Base-by-base conservation (phyloP, 2,797 vertebrate species). In the Mareca strepera region DNA sequence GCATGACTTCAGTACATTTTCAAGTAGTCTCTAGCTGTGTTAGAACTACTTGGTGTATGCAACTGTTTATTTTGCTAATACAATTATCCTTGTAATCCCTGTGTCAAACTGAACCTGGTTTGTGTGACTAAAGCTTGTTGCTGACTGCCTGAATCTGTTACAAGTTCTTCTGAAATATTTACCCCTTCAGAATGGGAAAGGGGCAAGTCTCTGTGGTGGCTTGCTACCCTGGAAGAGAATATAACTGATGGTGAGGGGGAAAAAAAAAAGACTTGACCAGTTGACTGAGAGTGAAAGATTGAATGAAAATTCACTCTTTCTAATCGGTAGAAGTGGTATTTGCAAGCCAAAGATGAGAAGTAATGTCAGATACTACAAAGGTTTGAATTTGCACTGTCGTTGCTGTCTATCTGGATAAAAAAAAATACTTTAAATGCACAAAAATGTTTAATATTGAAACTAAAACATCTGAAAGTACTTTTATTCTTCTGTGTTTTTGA, bases 401-500 rank as follows among this genome's bases (percentile, higher is more conserved):
- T 91, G 29, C 74, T 78, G 22, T 64, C 50, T 26, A 1, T 74
- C 73, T 91, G 17, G 16, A 62, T 92, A 88, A 48, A 78, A 94
- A 94, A 33, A 64, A 74, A 37, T 90, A 62, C 33, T 92, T 95
- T 33, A 81, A 89, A 81, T 82, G 53, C 62, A 67, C 64, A 56
- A n/a, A 89, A 91, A 67, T 60, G 31, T 87, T 91, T 89, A 25
- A 29, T 76, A 70, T 41, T 92, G 72, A 53, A 83, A 90, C 31
- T n/a, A 50, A 84, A 94, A 53, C 41, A 58, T 92, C 60, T 94
- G 66, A 91, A 87, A 83, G 64, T 83, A 76, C 29, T 93, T 78
- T 81, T 86, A 12, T 85, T 92, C 50, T 91, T 91, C 79, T 92
- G 44, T 59, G 58, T 0, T 84, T 95, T 94, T 95, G 82, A 93